Conservation (phyloP, 2,888 invertebrate genomes). For the Theretra japonica region DNA sequence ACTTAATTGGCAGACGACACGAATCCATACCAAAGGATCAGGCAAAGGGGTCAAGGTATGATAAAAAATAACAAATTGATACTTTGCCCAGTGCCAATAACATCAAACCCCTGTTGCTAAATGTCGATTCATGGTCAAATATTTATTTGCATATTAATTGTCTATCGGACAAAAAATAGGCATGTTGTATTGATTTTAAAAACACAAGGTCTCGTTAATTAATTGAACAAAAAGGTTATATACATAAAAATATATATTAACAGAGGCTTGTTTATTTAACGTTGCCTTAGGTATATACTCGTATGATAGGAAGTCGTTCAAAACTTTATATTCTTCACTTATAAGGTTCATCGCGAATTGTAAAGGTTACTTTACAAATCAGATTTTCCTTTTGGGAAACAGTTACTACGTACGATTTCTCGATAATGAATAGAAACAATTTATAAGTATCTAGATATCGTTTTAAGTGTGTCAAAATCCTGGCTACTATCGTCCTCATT, state of each 20-base stretch:
- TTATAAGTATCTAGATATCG: too few relatives aligned
- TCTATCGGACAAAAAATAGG: slow-evolving; percentile 20
- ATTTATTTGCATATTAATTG: slow-evolving; percentile 28
- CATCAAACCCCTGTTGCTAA: slow-evolving; percentile 24
- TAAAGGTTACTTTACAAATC: too few relatives aligned
- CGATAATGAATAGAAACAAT: too few relatives aligned
- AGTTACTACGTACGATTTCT: too few relatives aligned
- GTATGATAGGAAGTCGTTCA: too few relatives aligned
- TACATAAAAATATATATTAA: not conserved
- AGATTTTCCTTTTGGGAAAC: too few relatives aligned
- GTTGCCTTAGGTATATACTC: not conserved
- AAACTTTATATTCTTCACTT: too few relatives aligned
- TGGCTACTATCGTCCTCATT: too few relatives aligned
- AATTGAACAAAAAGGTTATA: not conserved
- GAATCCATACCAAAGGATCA: slow-evolving; percentile 1
- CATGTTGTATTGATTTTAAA: not conserved
- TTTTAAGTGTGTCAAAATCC: too few relatives aligned
- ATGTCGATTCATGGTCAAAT: slow-evolving; percentile 26
- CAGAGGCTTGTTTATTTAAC: not conserved
- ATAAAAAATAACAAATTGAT: not conserved
- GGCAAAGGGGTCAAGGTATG: slow-evolving; percentile 9
- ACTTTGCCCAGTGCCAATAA: slow-evolving; percentile 6
- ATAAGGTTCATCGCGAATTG: too few relatives aligned
- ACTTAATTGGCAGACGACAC: slow-evolving; percentile 22
- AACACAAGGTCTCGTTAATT: slow-evolving; percentile 11